Conservation (phyloP, 2,113 vertebrate genomes). For the Xenopus laevis region DNA sequence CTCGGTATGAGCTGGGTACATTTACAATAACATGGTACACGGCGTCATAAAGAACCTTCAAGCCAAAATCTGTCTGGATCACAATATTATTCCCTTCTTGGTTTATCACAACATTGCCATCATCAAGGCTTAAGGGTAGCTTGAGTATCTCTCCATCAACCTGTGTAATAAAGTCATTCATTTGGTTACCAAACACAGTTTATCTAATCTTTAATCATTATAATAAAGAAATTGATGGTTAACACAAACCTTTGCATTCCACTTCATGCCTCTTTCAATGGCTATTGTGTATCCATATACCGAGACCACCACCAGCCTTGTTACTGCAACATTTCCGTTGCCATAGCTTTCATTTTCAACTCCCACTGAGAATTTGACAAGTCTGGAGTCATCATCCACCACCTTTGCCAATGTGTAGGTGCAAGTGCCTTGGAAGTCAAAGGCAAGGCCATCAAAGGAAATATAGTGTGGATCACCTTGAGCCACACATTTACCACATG, state of each 20-base stretch:
- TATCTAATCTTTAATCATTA: no score
- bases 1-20: conserved; percentile 45
- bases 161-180: conserved; percentile 44
- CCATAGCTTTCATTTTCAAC: conserved; percentile 37
- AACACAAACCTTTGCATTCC: conserved; percentile 39
- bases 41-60: conserved; percentile 67
- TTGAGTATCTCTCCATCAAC: conserved; percentile 56
- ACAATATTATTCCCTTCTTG: conserved; percentile 66
- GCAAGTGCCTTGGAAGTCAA: conserved; percentile 50
- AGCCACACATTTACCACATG: conserved; percentile 22
- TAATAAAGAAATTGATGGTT: no score
- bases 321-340: neutral
- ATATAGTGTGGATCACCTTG: conserved; percentile 43
- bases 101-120: conserved; percentile 53
- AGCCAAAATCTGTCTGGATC: conserved; percentile 57
- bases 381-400: conserved; percentile 5
- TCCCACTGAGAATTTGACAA: conserved; percentile 30
- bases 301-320: conserved; percentile 25
- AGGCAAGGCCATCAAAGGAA: conserved; percentile 47
- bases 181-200: no score
- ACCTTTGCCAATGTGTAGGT: conserved; percentile 45
- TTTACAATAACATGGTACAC: conserved; percentile 61
- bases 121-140: conserved; percentile 58
- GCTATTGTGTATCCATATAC: conserved; percentile 38
- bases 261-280: conserved; percentile 36